Percentiles rank a stretch among this genome's conserved stretches.
Conservation (phyloP, 2,113 vertebrate genomes). For the Pionites leucogaster region DNA sequence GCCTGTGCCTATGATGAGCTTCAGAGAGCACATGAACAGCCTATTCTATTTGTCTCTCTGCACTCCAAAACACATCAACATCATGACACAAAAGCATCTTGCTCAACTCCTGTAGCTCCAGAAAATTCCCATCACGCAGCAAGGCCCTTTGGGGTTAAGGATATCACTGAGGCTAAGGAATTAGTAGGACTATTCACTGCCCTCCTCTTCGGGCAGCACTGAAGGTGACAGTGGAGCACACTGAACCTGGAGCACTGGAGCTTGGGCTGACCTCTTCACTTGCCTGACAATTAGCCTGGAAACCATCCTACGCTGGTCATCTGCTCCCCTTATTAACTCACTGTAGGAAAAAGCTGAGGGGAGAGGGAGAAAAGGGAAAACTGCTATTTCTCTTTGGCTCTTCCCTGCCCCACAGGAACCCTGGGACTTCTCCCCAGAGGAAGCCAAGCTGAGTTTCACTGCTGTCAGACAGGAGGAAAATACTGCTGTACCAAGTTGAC, state of each 20-base stretch:
- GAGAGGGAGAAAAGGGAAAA: not conserved
- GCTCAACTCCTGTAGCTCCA: not conserved
- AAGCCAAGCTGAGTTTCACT: not conserved
- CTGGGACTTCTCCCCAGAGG: not conserved
- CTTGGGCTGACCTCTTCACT: conserved; percentile 8
- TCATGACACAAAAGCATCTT: not conserved
- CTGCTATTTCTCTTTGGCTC: not conserved
- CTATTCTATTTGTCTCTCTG: not conserved
- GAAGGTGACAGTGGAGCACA: not conserved
- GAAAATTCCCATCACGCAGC: not conserved
- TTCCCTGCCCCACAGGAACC: not conserved
- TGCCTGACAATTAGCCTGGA: conserved; percentile 53
- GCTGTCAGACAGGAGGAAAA: not conserved
- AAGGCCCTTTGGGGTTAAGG: not conserved
- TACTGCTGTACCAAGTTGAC: not conserved
- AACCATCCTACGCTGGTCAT: conserved; percentile 20
- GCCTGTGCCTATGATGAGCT: not conserved
- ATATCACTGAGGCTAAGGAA: not conserved
- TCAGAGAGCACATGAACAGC: not conserved
- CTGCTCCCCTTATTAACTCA: conserved; percentile 10
- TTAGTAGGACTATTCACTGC: not conserved
- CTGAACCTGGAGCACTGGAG: not conserved
- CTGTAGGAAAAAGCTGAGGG: not conserved
- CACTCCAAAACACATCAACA: not conserved
- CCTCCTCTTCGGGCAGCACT: not conserved